Base-by-base conservation (phyloP, 2,888 invertebrate genomes). In the Ornithoptera priamus region DNA sequence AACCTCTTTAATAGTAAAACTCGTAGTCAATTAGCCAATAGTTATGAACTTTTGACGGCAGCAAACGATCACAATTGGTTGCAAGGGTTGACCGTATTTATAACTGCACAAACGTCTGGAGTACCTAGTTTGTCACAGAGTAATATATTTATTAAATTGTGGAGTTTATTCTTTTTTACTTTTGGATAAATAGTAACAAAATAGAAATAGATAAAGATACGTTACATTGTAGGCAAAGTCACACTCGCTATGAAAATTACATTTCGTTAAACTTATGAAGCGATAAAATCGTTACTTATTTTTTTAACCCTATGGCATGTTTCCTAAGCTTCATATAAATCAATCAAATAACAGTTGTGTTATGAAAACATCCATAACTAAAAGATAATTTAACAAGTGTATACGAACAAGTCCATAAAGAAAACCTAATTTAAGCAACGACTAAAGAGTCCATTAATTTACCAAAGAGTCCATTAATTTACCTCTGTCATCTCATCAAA, bases 401-500 rank as follows among this genome's bases (percentile, higher is more conserved):
- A n/a, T 4, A 53, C 5, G 8, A n/a, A 18, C 18, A 22, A 17
- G 42, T 61, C 42, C 42, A 42, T n/a, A 42, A 42, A 20, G 24
- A n/a, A 67, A 85, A 85, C 84, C 84, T 84, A 86, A 87, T 82
- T 85, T 79, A 79, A 80, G 84, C 85, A 85, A 88, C 89, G 88
- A 89, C 88, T 88, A 89, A 88, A 87, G 88, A 88, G 87, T 84
- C 80, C 6, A 53, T 4, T 53, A n/a, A 87, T 86, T 90, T 88
- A 90, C 88, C 82, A 89, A 88, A 87, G 88, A 88, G 87, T 84
- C 80, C 6, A 53, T 4, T 53, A n/a, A 87, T 86, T 90, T 88
- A 90, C 88, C 82, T 88, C 81, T 83, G 86, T 91, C 90, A 89
- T 88, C 89, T 90, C 87, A 90, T 89, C 89, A 90, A 90, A 89